Evolutionary conservation across 2,113 vertebrate species (phyloP).

Genomic region (Poecilia latipinna): DNA sequence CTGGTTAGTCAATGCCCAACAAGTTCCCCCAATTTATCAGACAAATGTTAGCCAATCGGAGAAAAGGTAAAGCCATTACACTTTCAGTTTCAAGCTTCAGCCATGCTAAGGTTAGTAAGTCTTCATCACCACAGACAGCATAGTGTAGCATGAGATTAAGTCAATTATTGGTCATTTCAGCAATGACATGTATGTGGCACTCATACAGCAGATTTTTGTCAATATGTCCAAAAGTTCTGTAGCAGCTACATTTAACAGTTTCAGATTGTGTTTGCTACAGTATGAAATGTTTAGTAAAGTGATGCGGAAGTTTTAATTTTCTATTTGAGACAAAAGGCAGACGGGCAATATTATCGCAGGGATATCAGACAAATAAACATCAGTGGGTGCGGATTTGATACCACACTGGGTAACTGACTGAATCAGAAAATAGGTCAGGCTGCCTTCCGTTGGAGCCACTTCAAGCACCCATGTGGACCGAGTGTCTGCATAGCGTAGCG

Average conservation of each 20-base stretch:
- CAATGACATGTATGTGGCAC: neutral
- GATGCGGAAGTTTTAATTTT: neutral
- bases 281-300: neutral
- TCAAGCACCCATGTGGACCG: neutral
- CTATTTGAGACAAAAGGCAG: neutral
- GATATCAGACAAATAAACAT: neutral
- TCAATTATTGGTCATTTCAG: neutral
- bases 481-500: neutral
- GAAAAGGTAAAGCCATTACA: neutral
- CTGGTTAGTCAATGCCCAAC: neutral
- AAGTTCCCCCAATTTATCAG: neutral
- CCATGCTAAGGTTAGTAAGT: neutral
- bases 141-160: neutral
- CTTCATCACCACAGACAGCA: neutral
- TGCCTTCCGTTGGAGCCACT: no score
- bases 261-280: neutral
- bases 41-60: neutral
- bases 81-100: neutral
- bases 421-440: no score
- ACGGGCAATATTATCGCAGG: neutral
- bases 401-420: no score
- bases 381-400: no score
- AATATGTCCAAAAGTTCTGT: neutral
- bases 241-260: neutral
- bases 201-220: no score